Conservation (phyloP, 2,113 vertebrate genomes). For the Corythornis madagascariensis region DNA sequence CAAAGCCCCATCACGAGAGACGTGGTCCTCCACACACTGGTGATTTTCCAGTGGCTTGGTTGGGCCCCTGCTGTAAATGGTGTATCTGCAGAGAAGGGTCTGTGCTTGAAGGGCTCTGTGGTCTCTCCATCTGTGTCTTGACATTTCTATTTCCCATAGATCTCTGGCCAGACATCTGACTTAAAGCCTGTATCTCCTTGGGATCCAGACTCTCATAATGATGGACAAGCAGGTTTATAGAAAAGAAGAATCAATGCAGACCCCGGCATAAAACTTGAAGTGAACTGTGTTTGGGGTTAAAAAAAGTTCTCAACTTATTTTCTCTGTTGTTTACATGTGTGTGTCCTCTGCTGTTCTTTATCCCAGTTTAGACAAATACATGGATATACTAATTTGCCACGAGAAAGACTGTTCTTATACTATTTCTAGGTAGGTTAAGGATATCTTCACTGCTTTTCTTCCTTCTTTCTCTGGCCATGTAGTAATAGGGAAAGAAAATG, state of each 20-base stretch:
- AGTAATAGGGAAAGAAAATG: not conserved
- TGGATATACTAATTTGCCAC: not conserved
- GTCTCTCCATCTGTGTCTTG: not conserved
- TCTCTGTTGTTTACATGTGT: not conserved
- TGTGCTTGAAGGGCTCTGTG: not conserved
- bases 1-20: not conserved
- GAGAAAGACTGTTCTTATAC: not conserved
- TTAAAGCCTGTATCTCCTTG: not conserved
- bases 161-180: not conserved
- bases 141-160: not conserved
- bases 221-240: not conserved
- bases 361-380: not conserved
- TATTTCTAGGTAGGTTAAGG: not conserved
- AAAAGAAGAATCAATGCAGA: not conserved
- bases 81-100: not conserved
- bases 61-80: not conserved
- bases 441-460: not conserved
- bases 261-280: not conserved
- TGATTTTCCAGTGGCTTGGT: not conserved
- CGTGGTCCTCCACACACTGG: not conserved
- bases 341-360: constrained; percentile 6
- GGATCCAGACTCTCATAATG: not conserved
- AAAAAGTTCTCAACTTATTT: not conserved
- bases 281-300: not conserved
- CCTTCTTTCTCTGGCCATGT: not conserved